Evolutionary conservation across 2,113 vertebrate genomes (phyloP), one percentile per base, ranked within the genome.

Genomic region (Lophochroa leadbeateri): DNA sequence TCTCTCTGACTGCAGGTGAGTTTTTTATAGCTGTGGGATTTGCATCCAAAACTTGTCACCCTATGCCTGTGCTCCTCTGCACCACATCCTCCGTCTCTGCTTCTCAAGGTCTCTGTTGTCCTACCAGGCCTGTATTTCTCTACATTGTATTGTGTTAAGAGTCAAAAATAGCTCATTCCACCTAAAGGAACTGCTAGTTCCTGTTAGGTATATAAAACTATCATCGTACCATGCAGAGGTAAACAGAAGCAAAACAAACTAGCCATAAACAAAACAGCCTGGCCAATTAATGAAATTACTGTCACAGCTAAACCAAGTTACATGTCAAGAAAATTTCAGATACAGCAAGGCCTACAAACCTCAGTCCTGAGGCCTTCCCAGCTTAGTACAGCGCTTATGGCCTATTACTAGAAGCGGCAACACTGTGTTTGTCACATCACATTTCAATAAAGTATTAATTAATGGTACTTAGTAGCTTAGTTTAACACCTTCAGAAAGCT

Each of bases 51-150:
- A 23, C 33, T 47, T 47, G 7, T 50, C 29, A n/a, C 33, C 11
- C 27, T 21, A 5, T 10, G 3, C 0, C 14, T 43, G 1, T 41
- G 12, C 11, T 19, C 20, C 13, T 77, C 76, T 39, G 35, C 23
- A 43, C 33, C 1, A 1, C n/a, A 39, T 47, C 6, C 17, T 37
- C 0, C 0, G 0, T 39, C 24, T 70, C 47, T 72, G 35, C 29
- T 83, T 64, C 57, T 72, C n/a, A 41, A n/a, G 28, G 23, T 3
- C 10, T 49, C 43, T 83, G 14, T 10, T 57, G 3, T 17, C n/a
- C 25, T 65, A 28, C 7, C 27, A 27, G 16, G 7, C 4, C 23
- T 33, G 5, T 37, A 60, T 75, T 91, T 50, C 19, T 58, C 52
- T 58, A 50, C 3, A 6, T 3, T 71, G 8, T n/a, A 7, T n/a